phyloP scores from a whole-genome alignment of 2,113 vertebrate species.

The Pelmatolapia mariae region DNA sequence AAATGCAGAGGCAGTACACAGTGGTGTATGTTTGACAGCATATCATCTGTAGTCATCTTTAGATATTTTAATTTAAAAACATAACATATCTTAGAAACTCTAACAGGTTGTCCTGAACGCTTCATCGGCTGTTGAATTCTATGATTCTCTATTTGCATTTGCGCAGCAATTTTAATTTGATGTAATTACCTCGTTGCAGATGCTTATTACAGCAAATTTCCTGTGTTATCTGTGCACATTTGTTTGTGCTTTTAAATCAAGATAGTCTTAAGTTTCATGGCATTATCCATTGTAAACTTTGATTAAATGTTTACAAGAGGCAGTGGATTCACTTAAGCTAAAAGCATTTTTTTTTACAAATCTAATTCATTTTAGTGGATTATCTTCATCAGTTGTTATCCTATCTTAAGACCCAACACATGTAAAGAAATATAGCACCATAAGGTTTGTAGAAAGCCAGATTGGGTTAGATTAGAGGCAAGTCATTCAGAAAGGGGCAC shows the following conservation, averaged over 20 bases:
- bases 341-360: slow-evolving; percentile 33
- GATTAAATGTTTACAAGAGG: slow-evolving; percentile 53
- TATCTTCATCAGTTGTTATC: slow-evolving; percentile 61
- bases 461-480: slow-evolving; percentile 66
- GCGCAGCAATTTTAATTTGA: slow-evolving; percentile 21
- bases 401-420: slow-evolving; percentile 54
- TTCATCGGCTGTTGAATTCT: not conserved
- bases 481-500: slow-evolving; percentile 60
- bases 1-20: not conserved
- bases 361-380: slow-evolving; percentile 65
- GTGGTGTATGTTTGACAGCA: not conserved
- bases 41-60: not conserved
- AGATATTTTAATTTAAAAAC: not conserved
- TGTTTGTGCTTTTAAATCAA: slow-evolving; percentile 39
- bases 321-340: slow-evolving; percentile 8
- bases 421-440: slow-evolving; percentile 71
- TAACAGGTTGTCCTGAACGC: not conserved
- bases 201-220: slow-evolving; percentile 34
- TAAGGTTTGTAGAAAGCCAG: slow-evolving; percentile 60
- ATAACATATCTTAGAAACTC: not conserved
- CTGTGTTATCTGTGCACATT: slow-evolving; percentile 28
- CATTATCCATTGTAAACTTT: slow-evolving; percentile 30
- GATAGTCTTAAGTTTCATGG: slow-evolving; percentile 25
- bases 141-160: not conserved
- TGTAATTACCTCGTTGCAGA: slow-evolving; percentile 26